These are phyloP conservation scores for Octonoba sinensis DNA, from an alignment of 2,888 invertebrate species.

Conservation along the genomic window DNA sequence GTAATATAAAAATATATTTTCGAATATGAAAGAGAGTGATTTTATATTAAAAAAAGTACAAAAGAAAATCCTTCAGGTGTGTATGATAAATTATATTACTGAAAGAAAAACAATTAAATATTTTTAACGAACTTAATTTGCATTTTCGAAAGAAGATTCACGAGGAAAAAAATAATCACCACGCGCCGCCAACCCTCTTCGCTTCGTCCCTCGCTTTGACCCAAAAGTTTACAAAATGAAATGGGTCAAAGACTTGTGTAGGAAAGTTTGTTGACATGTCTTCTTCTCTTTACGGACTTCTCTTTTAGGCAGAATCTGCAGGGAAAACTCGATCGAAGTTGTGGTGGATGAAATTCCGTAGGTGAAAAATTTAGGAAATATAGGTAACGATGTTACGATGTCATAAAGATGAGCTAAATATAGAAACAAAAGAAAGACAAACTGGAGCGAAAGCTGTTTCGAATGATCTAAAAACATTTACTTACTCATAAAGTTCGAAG, in stretches of 20 bases:
- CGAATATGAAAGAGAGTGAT: too few species aligned
- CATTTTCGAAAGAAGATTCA: conserved; percentile 28
- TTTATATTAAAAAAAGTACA: too few species aligned
- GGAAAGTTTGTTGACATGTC: conserved; percentile 45
- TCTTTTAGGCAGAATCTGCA: background rate
- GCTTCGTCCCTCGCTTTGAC: conserved; percentile 34
- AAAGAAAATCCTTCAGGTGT: too few species aligned
- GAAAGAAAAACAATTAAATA: too few species aligned
- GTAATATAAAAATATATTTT: too few species aligned
- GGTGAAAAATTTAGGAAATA: background rate
- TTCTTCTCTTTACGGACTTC: background rate
- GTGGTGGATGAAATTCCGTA: too few species aligned
- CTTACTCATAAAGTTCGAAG: too few species aligned
- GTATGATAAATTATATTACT: too few species aligned
- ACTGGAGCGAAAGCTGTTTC: too few species aligned
- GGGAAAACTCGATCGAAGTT: too few species aligned
- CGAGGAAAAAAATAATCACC: background rate
- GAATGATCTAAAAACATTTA: too few species aligned
- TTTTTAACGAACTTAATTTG: background rate
- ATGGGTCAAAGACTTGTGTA: conserved; percentile 19
- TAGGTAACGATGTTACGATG: conserved; percentile 23
- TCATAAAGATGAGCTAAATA: background rate
- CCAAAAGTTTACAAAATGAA: conserved; percentile 11
- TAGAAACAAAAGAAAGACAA: too few species aligned
- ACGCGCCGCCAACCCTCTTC: background rate